phyloP scores from a whole-genome alignment of 2,888 invertebrate species.

The Neoascia interrupta region DNA sequence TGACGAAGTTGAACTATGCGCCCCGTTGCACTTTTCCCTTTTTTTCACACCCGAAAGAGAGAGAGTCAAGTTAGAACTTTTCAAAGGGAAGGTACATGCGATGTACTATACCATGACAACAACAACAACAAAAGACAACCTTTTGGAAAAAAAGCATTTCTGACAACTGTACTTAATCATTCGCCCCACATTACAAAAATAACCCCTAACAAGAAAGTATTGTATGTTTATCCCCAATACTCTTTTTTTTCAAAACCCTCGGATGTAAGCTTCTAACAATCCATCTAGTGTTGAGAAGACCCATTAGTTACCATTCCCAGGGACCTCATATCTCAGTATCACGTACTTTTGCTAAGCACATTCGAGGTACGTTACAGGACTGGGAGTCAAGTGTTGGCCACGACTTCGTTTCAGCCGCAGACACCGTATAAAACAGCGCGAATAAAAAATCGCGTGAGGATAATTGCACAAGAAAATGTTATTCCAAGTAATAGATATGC shows the following conservation, averaged over 20 bases:
- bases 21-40: conserved; percentile 22
- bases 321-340: no score
- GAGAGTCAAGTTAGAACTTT: not conserved
- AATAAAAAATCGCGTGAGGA: conserved; percentile 28
- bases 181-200: conserved; percentile 29
- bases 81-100: no score
- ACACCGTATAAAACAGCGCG: no score
- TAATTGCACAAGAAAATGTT: not conserved
- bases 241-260: conserved; percentile 2
- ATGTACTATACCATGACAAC: no score
- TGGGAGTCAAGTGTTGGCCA: no score
- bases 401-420: no score
- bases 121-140: no score
- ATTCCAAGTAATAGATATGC: not conserved
- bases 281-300: conserved; percentile 14
- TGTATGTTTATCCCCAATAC: no score
- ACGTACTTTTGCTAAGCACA: no score
- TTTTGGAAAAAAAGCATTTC: no score
- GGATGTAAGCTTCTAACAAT: conserved; percentile 16
- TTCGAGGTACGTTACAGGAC: no score
- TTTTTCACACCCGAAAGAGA: not conserved
- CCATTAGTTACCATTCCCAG: no score
- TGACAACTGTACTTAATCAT: conserved; percentile 28
- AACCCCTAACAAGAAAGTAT: conserved; percentile 2
- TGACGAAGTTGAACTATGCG: conserved; percentile 9